Evolutionary conservation across 2,113 vertebrate species (phyloP).

Genomic region (Lepus europaeus): DNA sequence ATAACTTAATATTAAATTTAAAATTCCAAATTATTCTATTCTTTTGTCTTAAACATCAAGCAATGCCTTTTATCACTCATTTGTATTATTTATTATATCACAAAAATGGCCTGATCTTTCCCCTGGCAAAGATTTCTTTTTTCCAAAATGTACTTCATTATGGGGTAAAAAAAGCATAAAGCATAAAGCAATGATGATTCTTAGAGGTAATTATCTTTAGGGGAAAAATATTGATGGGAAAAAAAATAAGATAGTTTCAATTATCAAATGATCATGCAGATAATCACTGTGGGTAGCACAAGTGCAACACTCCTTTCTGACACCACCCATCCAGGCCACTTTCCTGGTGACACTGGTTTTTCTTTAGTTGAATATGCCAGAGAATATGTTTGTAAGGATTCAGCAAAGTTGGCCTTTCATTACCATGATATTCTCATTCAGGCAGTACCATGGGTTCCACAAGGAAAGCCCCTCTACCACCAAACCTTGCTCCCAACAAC

Average conservation of each 20-base stretch:
- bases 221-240: background rate
- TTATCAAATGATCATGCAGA: background rate
- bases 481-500: background rate
- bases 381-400: too few species aligned
- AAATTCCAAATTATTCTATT: conserved; percentile 47
- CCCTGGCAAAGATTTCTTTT: conserved; percentile 40
- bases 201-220: background rate
- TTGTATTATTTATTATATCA: conserved; percentile 46
- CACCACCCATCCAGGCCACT: background rate
- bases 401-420: background rate
- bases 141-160: conserved; percentile 26
- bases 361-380: background rate
- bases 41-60: conserved; percentile 54
- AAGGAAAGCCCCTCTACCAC: background rate
- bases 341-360: background rate
- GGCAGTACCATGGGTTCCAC: background rate
- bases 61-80: conserved; percentile 40
- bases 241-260: conserved; percentile 45
- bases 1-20: conserved; percentile 66
- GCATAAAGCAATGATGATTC: background rate
- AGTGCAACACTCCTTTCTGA: background rate
- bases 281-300: background rate
- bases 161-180: conserved; percentile 31
- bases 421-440: background rate
- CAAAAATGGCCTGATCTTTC: background rate